A percentile compares a stretch with the other conserved stretches of the same genome.
phyloP scores from a whole-genome alignment of 2,888 invertebrate genomes.

The Selenia dentaria region DNA sequence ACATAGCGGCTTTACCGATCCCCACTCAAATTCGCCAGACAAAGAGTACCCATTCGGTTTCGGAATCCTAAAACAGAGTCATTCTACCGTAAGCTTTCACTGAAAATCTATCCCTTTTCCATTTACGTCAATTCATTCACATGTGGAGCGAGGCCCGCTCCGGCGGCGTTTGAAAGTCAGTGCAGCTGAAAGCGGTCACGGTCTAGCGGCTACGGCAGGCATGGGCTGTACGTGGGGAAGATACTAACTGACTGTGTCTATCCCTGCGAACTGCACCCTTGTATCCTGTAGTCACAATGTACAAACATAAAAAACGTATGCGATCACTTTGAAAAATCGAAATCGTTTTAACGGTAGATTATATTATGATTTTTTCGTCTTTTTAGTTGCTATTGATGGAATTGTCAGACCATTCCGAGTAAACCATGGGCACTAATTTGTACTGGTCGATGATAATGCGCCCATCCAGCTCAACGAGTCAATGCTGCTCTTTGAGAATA shows the following conservation, averaged over 20 bases:
- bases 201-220: constrained; percentile 67
- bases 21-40: constrained; percentile 4
- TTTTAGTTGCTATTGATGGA: too few species aligned
- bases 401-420: too few species aligned
- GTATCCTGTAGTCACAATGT: constrained; percentile 1
- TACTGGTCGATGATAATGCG: too few species aligned
- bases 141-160: constrained; percentile 18
- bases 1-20: background rate
- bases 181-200: constrained; percentile 60
- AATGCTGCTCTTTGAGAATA: too few species aligned
- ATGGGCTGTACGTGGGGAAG: constrained; percentile 64
- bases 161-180: constrained; percentile 57
- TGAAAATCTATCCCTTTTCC: constrained; percentile 23
- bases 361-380: too few species aligned
- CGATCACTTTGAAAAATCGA: too few species aligned
- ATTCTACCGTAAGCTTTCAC: constrained; percentile 25
- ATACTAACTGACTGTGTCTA: constrained; percentile 58
- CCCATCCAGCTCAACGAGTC: too few species aligned
- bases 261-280: constrained; percentile 6
- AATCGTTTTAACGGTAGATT: too few species aligned
- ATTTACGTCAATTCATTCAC: constrained; percentile 20
- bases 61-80: constrained; percentile 14
- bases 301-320: too few species aligned
- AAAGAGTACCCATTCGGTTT: constrained; percentile 5
- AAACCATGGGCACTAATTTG: too few species aligned